Evolutionary conservation across 2,797 vertebrate species (phyloP).

Genomic region (Gobionotothen gibberifrons): DNA sequence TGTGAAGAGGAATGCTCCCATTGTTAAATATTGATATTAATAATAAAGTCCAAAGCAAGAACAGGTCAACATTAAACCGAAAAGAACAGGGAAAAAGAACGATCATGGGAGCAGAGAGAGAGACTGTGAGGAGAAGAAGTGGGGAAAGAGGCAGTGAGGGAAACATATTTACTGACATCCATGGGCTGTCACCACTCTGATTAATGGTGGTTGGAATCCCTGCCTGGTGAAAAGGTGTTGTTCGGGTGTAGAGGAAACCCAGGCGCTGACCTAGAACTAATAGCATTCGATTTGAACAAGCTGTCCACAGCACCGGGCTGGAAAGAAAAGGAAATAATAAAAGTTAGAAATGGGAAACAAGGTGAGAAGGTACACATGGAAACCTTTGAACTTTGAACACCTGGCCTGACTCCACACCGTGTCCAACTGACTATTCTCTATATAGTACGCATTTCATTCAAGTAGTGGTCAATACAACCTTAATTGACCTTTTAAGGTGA

Average conservation of each 20-base stretch:
- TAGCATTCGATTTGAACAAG: conserved; percentile 86
- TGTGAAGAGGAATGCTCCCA: neutral
- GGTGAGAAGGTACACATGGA: conserved; percentile 20
- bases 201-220: conserved; percentile 83
- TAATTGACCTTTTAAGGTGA: neutral
- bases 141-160: conserved; percentile 64
- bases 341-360: conserved; percentile 54
- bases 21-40: conserved; percentile 24
- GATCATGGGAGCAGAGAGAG: conserved; percentile 16
- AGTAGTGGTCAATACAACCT: conserved; percentile 7
- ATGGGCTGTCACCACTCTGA: conserved; percentile 86
- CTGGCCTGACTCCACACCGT: conserved; percentile 19
- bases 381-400: conserved; percentile 47
- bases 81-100: conserved; percentile 35
- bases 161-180: conserved; percentile 86
- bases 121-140: conserved; percentile 28
- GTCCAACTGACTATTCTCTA: neutral
- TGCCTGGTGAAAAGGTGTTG: conserved; percentile 84
- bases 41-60: conserved; percentile 38
- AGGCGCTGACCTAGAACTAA: conserved; percentile 85
- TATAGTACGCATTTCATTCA: conserved; percentile 2
- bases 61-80: conserved; percentile 41
- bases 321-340: conserved; percentile 54
- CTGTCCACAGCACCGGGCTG: conserved; percentile 65
- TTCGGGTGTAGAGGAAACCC: conserved; percentile 82